Evolutionary conservation across 2,888 invertebrate species (phyloP), one percentile per base, ranked within the genome.

Genomic region (Cephalotes varians): DNA sequence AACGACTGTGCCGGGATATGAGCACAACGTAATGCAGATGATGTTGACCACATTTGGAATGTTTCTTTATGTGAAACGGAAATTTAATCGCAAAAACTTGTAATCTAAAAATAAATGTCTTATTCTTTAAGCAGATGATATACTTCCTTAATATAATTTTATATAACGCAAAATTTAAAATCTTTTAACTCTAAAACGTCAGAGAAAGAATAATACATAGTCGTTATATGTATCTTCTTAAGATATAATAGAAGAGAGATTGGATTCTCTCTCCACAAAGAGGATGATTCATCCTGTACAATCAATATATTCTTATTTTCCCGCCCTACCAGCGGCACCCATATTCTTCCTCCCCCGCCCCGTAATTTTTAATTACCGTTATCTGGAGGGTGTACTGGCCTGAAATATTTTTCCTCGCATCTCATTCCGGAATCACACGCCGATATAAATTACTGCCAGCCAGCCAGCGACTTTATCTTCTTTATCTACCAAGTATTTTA

Each of bases 401-500:
- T 92, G 91, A 93, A 93, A 93, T 93, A 94, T 93, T 93, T 94
- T 91, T 92, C 88, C 91, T 90, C 85, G 92, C 91, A 89, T 90
- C 92, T 93, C 90, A 92, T 88, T 93, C 93, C 92, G 93, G 92
- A 94, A 94, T 94, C 94, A 93, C 91, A 93, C 90, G 92, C 93
- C 93, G 92, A 93, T 93, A 93, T 94, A 94, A 94, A 94, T 94
- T 94, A 94, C 93, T 90, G 90, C 89, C 89, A 89, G 90, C 91
- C 91, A 90, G 91, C 92, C 49, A 91, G 87, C 89, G 93, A 92
- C 92, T 93, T 93, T 94, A 94, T 94, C 94, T 92, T 93, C 94
- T 94, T 94, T 94, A 95, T 94, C 94, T 93, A 91, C 90, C 88
- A 91, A 93, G 93, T 93, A 93, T 94, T 94, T 94, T 93, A 94